Evolutionary conservation across 2,113 vertebrate genomes (phyloP).

Genomic region (Podiceps cristatus): DNA sequence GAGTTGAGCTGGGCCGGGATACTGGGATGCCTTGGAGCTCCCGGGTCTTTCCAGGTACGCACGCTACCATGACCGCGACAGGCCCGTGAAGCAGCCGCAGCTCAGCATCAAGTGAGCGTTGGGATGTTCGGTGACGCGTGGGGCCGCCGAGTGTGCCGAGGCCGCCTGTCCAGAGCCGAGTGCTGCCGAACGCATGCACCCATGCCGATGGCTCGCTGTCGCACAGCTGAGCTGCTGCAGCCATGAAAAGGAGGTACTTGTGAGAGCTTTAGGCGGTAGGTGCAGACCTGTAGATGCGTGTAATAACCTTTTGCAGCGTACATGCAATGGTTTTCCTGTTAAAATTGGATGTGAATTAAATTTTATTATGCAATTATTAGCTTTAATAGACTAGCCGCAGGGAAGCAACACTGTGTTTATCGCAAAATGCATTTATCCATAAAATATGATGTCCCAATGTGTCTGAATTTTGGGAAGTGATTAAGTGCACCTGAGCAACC

Average conservation of each 20-base stretch:
- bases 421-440: not conserved
- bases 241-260: not conserved
- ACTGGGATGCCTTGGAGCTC: not conserved
- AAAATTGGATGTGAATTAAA: not conserved
- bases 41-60: not conserved
- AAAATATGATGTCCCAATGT: not conserved
- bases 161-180: accelerated
- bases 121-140: not conserved
- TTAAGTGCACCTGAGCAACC: no score
- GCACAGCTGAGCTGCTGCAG: not conserved
- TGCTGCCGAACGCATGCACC: accelerated
- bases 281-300: accelerated
- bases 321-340: not conserved
- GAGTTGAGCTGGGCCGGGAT: not conserved
- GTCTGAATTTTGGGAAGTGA: not conserved
- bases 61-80: accelerated
- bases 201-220: accelerated
- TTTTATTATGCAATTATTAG: slow-evolving; percentile 1
- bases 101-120: not conserved
- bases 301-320: not conserved
- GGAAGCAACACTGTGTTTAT: not conserved
- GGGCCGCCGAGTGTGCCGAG: accelerated
- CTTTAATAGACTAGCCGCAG: not conserved
- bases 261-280: accelerated
- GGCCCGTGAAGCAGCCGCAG: not conserved